These are phyloP conservation scores for Phenganax stokvisi DNA, from an alignment of 92 coral and sea anemone genomes.

Conservation along the genomic window DNA sequence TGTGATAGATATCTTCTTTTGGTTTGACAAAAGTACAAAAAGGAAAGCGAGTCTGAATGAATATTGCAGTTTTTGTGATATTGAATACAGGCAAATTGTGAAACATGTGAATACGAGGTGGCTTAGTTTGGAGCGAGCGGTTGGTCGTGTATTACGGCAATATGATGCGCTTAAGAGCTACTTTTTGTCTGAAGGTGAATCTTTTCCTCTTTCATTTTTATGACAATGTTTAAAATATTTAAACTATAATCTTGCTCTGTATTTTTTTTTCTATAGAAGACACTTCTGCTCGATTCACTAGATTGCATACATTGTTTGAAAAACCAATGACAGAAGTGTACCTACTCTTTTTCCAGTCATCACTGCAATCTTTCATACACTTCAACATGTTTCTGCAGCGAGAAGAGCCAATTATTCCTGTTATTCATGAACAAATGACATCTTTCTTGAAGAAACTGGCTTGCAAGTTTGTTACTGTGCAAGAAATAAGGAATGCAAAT, in stretches of 20 bases:
- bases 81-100: slow-evolving; percentile 43
- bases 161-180: slow-evolving; percentile 48
- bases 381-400: slow-evolving; percentile 2
- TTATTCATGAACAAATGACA: neutral
- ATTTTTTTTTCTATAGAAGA: neutral
- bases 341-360: slow-evolving; percentile 48
- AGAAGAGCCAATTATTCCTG: neutral
- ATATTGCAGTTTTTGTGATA: slow-evolving; percentile 43
- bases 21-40: slow-evolving; percentile 57
- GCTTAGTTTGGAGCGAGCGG: slow-evolving; percentile 54
- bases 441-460: neutral
- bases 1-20: slow-evolving; percentile 52
- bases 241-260: too few species aligned
- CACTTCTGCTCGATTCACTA: neutral
- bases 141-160: slow-evolving; percentile 45
- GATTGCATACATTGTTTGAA: slow-evolving; percentile 4
- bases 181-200: slow-evolving; percentile 37
- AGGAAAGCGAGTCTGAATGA: slow-evolving; percentile 6
- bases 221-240: too few species aligned
- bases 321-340: slow-evolving; percentile 35
- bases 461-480: neutral
- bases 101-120: slow-evolving; percentile 52
- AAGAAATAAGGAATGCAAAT: neutral
- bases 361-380: neutral
- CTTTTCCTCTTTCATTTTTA: too few species aligned